A percentile compares a stretch with the other conserved stretches of the same genome.
Conservation (phyloP, 2,113 vertebrate species). For the Dicerorhinus sumatrensis region DNA sequence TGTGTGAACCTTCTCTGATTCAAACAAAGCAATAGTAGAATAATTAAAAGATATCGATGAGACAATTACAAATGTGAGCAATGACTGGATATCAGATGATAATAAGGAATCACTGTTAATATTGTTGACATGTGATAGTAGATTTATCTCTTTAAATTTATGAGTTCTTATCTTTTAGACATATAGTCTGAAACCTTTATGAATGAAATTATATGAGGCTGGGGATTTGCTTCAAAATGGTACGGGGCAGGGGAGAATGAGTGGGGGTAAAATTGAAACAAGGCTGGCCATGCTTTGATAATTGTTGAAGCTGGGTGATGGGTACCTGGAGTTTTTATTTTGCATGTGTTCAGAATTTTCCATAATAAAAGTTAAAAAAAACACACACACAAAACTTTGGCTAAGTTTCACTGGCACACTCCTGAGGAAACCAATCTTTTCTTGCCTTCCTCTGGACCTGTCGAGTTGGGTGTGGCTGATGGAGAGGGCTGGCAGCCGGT, state of each 20-base stretch:
- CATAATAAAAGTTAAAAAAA: neutral
- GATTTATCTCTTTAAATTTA: neutral
- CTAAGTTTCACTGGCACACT: neutral
- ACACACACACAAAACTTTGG: neutral
- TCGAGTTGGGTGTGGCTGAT: neutral
- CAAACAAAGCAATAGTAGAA: neutral
- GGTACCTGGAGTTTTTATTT: neutral
- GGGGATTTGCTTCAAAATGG: neutral
- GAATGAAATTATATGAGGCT: neutral
- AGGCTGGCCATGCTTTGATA: neutral
- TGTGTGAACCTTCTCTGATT: neutral
- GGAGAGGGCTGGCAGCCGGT: neutral
- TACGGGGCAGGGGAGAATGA: neutral
- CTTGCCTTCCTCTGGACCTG: neutral
- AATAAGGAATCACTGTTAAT: neutral
- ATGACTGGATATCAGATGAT: too few relatives aligned
- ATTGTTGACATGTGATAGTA: neutral
- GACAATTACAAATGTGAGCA: neutral
- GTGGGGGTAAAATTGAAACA: neutral
- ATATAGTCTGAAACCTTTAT: neutral
- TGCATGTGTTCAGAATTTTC: slow-evolving; percentile 53
- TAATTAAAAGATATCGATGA: neutral
- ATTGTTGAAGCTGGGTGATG: neutral
- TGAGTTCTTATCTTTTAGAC: neutral
- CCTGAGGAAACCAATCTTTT: neutral